Percentiles rank a stretch among this genome's conserved stretches.
Conservation (phyloP, 2,797 vertebrate species). For the Neostethus bicornis region DNA sequence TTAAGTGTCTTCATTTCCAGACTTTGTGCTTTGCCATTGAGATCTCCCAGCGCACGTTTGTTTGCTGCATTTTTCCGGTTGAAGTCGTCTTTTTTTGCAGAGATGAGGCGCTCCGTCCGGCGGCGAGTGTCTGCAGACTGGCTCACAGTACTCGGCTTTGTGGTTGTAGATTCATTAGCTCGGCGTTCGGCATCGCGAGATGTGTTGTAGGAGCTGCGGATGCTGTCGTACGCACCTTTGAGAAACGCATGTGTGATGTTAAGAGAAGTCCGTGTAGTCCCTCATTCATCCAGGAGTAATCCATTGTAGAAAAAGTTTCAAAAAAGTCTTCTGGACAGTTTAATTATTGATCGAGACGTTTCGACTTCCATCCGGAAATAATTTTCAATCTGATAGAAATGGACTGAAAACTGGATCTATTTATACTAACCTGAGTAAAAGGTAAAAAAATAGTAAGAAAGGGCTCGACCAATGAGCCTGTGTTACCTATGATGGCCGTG, state of each 20-base stretch:
- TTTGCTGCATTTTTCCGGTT: conserved; percentile 88
- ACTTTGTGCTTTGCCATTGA: conserved; percentile 68
- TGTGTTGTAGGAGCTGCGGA: conserved; percentile 84
- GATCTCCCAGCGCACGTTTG: conserved; percentile 83
- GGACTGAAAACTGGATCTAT: too few relatives aligned
- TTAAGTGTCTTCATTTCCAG: conserved; percentile 90
- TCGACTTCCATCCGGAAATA: too few relatives aligned
- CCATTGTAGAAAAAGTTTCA: too few relatives aligned
- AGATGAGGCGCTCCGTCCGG: conserved; percentile 83
- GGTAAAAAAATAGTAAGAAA: too few relatives aligned
- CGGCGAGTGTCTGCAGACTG: conserved; percentile 84
- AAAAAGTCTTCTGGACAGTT: too few relatives aligned
- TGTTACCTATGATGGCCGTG: too few relatives aligned
- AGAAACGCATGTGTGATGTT: too few relatives aligned
- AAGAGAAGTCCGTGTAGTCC: not conserved
- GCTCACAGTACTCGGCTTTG: conserved; percentile 84
- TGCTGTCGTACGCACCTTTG: conserved; percentile 96
- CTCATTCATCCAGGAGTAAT: too few relatives aligned
- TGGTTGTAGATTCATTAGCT: conserved; percentile 83
- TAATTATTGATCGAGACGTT: too few relatives aligned
- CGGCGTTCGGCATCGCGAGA: conserved; percentile 84
- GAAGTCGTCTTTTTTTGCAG: conserved; percentile 84
- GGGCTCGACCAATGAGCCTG: too few relatives aligned
- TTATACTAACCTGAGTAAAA: too few relatives aligned
- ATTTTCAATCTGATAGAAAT: too few relatives aligned